phyloP scores from a whole-genome alignment of 2,113 vertebrate genomes.

The Upupa epops region DNA sequence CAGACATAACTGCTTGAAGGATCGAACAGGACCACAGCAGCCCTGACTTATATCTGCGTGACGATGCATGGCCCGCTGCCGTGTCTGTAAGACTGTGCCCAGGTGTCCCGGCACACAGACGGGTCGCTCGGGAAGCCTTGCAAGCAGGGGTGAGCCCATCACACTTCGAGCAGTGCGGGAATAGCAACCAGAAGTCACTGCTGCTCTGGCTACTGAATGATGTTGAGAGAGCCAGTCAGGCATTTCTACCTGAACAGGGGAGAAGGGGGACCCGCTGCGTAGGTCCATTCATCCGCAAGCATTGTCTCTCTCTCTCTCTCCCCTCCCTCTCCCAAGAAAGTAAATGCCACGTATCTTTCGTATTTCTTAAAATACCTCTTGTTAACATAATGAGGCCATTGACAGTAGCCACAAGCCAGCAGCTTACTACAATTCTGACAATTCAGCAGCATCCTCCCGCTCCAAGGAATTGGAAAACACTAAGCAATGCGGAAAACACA shows the following conservation, averaged over 20 bases:
- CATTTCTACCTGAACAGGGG: not conserved
- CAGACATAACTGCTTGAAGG: not conserved
- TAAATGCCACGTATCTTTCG: slow-evolving; percentile 30
- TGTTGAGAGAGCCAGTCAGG: not conserved
- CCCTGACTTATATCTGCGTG: not conserved
- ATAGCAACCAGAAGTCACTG: not conserved
- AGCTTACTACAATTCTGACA: slow-evolving; percentile 6
- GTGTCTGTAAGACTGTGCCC: not conserved
- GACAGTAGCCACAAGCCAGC: slow-evolving; percentile 50
- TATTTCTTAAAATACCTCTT: slow-evolving; percentile 53
- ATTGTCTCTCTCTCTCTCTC: not conserved
- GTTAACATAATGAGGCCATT: slow-evolving; percentile 53
- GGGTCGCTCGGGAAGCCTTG: not conserved
- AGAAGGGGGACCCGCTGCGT: not conserved
- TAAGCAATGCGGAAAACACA: slow-evolving; percentile 38
- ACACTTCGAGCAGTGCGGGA: not conserved
- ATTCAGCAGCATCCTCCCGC: slow-evolving; percentile 52
- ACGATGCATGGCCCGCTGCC: not conserved
- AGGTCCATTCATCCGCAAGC: not conserved
- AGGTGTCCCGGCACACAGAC: not conserved
- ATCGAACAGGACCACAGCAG: not conserved
- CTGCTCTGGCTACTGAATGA: not conserved
- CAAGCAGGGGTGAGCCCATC: not conserved
- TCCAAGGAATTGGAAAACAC: slow-evolving; percentile 53
- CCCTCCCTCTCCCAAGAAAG: not conserved